phyloP scores from a whole-genome alignment of 2,113 vertebrate genomes.

The Garra rufa region DNA sequence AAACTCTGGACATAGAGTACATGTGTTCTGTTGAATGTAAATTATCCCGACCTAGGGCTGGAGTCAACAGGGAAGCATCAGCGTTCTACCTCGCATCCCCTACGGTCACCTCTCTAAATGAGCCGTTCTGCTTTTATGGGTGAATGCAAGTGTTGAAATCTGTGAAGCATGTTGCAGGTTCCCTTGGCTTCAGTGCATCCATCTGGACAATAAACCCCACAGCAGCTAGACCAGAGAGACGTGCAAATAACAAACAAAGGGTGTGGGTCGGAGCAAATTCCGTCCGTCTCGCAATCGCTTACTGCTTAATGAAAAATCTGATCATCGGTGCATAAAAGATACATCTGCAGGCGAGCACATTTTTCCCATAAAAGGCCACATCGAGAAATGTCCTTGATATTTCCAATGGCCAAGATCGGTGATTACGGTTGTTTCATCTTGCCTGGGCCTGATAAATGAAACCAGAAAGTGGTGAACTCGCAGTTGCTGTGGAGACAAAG shows the following conservation, averaged over 20 bases:
- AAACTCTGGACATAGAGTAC: slow-evolving; percentile 58
- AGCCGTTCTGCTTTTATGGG: slow-evolving; percentile 66
- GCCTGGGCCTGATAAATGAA: slow-evolving; percentile 67
- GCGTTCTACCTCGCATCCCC: slow-evolving; percentile 54
- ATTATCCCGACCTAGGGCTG: slow-evolving; percentile 55
- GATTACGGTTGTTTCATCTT: slow-evolving; percentile 64
- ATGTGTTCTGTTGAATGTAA: slow-evolving; percentile 62
- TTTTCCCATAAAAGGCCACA: slow-evolving; percentile 45
- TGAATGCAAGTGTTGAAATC: slow-evolving; percentile 71
- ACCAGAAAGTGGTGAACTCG: slow-evolving; percentile 60
- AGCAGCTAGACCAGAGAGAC: slow-evolving; percentile 24
- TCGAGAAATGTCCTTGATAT: slow-evolving; percentile 32
- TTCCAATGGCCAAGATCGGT: slow-evolving; percentile 52
- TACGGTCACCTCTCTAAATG: slow-evolving; percentile 65
- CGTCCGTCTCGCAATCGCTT: slow-evolving; percentile 58
- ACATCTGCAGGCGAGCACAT: slow-evolving; percentile 41
- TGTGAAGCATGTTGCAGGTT: slow-evolving; percentile 62
- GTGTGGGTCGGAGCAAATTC: slow-evolving; percentile 44
- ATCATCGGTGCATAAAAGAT: slow-evolving; percentile 54
- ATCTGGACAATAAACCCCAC: slow-evolving; percentile 73
- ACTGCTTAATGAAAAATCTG: slow-evolving; percentile 59
- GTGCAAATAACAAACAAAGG: slow-evolving; percentile 54
- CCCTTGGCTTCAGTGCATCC: slow-evolving; percentile 64
- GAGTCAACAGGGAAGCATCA: slow-evolving; percentile 55
- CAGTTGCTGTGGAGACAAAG: slow-evolving; percentile 67